These are phyloP conservation scores for Neomorphus geoffroyi DNA, from an alignment of 2,797 vertebrate species.

Conservation along the genomic window DNA sequence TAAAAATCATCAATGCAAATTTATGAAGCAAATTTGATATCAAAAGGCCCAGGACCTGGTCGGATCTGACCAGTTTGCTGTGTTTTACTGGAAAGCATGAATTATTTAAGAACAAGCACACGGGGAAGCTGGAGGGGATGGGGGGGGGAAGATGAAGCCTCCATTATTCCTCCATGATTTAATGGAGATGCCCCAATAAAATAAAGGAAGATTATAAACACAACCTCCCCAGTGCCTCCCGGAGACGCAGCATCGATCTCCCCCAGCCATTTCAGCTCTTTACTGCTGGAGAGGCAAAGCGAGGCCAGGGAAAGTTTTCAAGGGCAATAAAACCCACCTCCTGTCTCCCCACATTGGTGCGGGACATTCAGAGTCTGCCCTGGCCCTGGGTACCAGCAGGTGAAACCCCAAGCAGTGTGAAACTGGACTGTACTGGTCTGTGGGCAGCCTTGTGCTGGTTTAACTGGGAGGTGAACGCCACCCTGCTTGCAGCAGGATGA, in stretches of 20 bases:
- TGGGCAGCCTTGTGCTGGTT: background rate
- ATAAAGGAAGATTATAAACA: constrained; percentile 45
- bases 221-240: background rate
- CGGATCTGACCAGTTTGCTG: background rate
- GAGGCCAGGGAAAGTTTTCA: background rate
- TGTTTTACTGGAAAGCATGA: constrained; percentile 75
- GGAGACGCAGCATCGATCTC: constrained; percentile 23
- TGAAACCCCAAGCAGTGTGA: background rate
- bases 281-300: background rate
- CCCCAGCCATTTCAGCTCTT: background rate
- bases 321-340: background rate
- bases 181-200: constrained; percentile 72
- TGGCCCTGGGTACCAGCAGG: accelerated
- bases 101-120: constrained; percentile 66
- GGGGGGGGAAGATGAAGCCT: background rate
- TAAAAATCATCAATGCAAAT: background rate
- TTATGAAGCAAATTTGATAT: background rate
- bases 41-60: background rate
- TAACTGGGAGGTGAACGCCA: background rate
- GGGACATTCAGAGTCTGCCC: background rate
- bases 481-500: background rate
- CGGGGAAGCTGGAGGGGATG: background rate
- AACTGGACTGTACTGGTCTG: background rate
- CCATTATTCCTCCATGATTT: constrained; percentile 75
- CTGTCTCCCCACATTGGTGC: accelerated